phyloP scores from a whole-genome alignment of 2,113 vertebrate genomes.

The Puntigrus tetrazona region DNA sequence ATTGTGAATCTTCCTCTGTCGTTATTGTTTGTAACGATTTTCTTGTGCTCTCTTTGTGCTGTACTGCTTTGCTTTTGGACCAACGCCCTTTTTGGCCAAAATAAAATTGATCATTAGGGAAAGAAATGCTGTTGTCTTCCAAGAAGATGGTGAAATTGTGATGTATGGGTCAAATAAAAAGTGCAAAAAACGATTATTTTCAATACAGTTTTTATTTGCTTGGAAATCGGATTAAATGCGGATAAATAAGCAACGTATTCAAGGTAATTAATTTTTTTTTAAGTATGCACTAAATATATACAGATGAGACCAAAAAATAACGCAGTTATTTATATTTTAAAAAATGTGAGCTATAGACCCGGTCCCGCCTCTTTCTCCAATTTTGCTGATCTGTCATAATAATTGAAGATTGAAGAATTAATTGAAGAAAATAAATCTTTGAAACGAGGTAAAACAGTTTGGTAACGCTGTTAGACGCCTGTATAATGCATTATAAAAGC shows the following conservation, averaged over 20 bases:
- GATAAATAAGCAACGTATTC: no score
- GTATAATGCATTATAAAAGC: no score
- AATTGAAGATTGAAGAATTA: no score
- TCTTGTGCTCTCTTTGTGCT: constrained; percentile 65
- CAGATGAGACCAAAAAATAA: not conserved
- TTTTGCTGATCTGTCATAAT: no score
- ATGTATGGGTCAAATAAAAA: constrained; percentile 69
- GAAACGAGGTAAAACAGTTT: constrained; percentile 2
- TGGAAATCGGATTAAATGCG: no score
- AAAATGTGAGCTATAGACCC: no score
- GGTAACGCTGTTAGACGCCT: no score
- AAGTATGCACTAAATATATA: no score
- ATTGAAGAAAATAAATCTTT: no score
- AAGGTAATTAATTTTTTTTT: no score
- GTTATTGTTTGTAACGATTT: constrained; percentile 66
- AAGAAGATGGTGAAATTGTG: constrained; percentile 78
- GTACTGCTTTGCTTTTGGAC: constrained; percentile 73
- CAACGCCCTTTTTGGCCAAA: constrained; percentile 70
- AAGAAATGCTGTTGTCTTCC: constrained; percentile 77
- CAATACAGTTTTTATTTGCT: not conserved
- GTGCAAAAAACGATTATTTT: constrained; percentile 4
- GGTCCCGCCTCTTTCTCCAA: no score
- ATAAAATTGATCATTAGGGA: constrained; percentile 62
- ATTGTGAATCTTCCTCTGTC: constrained; percentile 53
- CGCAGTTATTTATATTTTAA: no score